phyloP scores from a whole-genome alignment of 2,888 invertebrate genomes.

The Pammene fasciana region DNA sequence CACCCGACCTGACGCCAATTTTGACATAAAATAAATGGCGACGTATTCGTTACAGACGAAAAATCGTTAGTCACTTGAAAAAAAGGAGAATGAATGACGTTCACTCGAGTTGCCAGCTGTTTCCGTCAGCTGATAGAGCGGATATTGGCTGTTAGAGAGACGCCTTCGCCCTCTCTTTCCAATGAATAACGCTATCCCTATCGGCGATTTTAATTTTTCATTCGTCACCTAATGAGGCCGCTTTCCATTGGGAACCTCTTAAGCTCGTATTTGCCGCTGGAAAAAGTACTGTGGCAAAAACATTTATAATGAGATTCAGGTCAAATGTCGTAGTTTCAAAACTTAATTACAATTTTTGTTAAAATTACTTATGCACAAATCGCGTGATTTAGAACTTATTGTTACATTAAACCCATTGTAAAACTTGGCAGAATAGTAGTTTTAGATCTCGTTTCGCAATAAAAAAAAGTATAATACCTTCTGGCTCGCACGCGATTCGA shows the following conservation, averaged over 20 bases:
- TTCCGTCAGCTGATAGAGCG: constrained; percentile 81
- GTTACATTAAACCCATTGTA: constrained; percentile 56
- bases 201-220: constrained; percentile 66
- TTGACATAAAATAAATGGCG: constrained; percentile 56
- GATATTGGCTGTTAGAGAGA: constrained; percentile 78
- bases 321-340: constrained; percentile 24
- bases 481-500: constrained; percentile 57
- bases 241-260: constrained; percentile 47
- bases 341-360: constrained; percentile 33
- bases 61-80: constrained; percentile 57
- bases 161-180: constrained; percentile 57
- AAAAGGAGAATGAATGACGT: constrained; percentile 64
- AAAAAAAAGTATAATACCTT: constrained; percentile 46
- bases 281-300: constrained; percentile 5
- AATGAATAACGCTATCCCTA: constrained; percentile 50
- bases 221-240: constrained; percentile 64
- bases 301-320: neutral
- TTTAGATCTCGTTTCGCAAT: constrained; percentile 56
- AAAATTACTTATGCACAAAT: constrained; percentile 44
- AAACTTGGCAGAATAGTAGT: constrained; percentile 53
- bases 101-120: constrained; percentile 74
- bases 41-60: constrained; percentile 62
- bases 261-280: constrained; percentile 1
- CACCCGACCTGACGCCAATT: constrained; percentile 55
- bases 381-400: constrained; percentile 67